Base-by-base conservation (phyloP, 2,888 invertebrate species). In the Polydrusus cervinus region DNA sequence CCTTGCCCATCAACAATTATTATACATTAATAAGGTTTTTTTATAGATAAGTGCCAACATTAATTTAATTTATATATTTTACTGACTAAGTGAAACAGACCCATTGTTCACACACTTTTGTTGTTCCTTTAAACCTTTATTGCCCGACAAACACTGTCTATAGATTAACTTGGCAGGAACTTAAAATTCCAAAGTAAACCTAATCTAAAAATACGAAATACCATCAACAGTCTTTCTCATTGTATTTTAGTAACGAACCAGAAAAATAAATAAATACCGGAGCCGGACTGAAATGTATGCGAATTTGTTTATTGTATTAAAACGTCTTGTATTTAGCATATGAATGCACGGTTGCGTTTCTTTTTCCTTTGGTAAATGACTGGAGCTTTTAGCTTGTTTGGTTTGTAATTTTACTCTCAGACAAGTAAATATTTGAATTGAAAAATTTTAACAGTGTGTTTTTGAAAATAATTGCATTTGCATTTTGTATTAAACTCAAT, bases 121-220 rank as follows among this genome's bases (percentile, higher is more conserved):
- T 25, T 25, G 25, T 25, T 1, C 3, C 25, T 25, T 47, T 16
- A 13, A 16, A 16, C 8, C 16, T 13, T 30, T n/a, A 25, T 14
- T 34, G 10, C 5, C 9, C 14, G 10, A 18, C 57, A 60, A 38
- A 38, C 34, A 57, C 13, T 53, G 34, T 9, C 34, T 9, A 34
- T 14, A 34, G 34, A 45, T 45, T 49, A 47, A 47, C 62, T 9
- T 14, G 51, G 25, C 69, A 34, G 14, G 34, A 47, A 49, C 70
- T 38, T 61, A 62, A 70, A 70, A 62, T 70, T 70, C 70, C 70
- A 70, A 70, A 49, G 61, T 30, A 70, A 70, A 70, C 62, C 51
- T 49, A 14, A 61, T 57, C 70, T 62, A 61, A 62, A 70, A 70
- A 70, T 61, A 61, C 34, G 62, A 38, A 62, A 61, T 38, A 45